Evolutionary conservation across 2,888 invertebrate species (phyloP).

Genomic region (Bombylius major): DNA sequence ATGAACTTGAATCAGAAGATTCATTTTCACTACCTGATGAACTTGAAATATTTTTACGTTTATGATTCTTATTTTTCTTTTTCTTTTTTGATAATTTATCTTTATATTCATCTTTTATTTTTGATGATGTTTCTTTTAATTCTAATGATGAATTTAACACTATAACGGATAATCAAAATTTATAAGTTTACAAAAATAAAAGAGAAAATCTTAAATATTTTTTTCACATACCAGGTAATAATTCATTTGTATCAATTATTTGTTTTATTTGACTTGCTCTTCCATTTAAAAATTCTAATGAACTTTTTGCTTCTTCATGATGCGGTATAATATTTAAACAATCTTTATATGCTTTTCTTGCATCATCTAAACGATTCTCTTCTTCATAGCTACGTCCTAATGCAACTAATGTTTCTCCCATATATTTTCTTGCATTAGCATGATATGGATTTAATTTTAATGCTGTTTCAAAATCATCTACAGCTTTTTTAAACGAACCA

Average conservation of each 20-base stretch:
- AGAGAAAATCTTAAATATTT: constrained; percentile 14
- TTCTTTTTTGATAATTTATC: constrained; percentile 43
- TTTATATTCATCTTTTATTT: constrained; percentile 12
- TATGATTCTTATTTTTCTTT: constrained; percentile 49
- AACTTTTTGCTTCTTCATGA: constrained; percentile 77
- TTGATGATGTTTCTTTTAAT: constrained; percentile 20
- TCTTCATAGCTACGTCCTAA: constrained; percentile 79
- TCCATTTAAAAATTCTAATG: constrained; percentile 65
- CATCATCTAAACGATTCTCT: constrained; percentile 72
- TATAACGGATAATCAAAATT: too few species aligned
- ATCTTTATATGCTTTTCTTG: constrained; percentile 71
- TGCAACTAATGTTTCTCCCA: constrained; percentile 85
- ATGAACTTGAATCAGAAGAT: constrained; percentile 38
- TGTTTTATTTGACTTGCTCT: constrained; percentile 41
- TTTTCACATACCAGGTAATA: constrained; percentile 40
- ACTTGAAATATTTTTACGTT: constrained; percentile 45
- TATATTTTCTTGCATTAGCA: constrained; percentile 85
- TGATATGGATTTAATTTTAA: constrained; percentile 79
- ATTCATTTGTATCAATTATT: constrained; percentile 49
- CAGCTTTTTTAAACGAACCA: constrained; percentile 84
- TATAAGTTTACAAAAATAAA: constrained; percentile 7
- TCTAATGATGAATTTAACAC: too few species aligned
- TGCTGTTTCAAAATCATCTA: constrained; percentile 89
- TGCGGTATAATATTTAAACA: constrained; percentile 72
- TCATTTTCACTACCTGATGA: constrained; percentile 45